Percentiles rank a stretch among this genome's conserved stretches.
phyloP scores from a whole-genome alignment of 2,888 invertebrate species.

The Macrosoma leucophasiata region DNA sequence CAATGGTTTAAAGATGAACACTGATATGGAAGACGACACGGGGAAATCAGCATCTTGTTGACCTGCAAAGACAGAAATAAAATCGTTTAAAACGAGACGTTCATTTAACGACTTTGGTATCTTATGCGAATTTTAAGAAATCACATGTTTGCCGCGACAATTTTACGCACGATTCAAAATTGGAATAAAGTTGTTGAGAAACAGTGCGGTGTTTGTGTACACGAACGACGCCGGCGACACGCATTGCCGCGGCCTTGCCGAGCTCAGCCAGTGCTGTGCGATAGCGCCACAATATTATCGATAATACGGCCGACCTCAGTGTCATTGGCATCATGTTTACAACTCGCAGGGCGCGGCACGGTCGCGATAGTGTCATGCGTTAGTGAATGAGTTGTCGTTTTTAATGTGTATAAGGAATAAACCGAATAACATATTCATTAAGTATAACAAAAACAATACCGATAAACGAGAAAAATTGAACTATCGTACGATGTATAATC shows the following conservation, averaged over 20 bases:
- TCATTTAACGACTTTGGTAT: no score
- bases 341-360: constrained; percentile 45
- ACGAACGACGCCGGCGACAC: constrained; percentile 29
- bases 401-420: no score
- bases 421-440: no score
- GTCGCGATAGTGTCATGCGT: constrained; percentile 43
- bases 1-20: constrained; percentile 27
- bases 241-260: constrained; percentile 62
- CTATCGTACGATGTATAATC: no score
- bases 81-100: constrained; percentile 9
- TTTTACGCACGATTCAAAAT: constrained; percentile 35
- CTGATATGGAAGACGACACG: constrained; percentile 30
- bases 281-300: constrained; percentile 55
- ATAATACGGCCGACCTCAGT: constrained; percentile 53
- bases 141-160: constrained; percentile 19
- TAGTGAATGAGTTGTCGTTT: constrained; percentile 2
- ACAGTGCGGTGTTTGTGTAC: constrained; percentile 35
- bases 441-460: no score
- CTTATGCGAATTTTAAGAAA: no score
- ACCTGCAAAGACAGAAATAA: constrained; percentile 47
- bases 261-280: constrained; percentile 59
- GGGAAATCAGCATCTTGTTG: constrained; percentile 56
- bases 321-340: constrained; percentile 72
- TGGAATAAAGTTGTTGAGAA: constrained; percentile 42
- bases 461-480: no score